Percentiles rank a stretch among this genome's conserved stretches.
Conservation (phyloP, 2,888 invertebrate species). For the Drosophila monieri region DNA sequence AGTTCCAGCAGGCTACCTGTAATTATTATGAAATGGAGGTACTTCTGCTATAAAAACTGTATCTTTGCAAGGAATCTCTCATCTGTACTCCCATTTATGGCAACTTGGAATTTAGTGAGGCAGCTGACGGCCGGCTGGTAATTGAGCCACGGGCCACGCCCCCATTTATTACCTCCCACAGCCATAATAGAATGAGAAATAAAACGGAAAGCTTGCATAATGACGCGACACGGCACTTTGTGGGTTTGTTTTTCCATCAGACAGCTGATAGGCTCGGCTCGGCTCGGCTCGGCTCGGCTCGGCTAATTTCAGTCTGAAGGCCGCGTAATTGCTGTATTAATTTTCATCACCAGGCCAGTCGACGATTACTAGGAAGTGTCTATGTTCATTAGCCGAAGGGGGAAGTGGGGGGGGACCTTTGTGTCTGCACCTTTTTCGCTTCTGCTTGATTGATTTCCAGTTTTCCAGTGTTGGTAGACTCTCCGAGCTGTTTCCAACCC, state of each 20-base stretch:
- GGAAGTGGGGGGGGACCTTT: constrained; percentile 5
- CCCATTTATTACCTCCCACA: constrained; percentile 27
- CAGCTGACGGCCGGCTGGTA: constrained; percentile 31
- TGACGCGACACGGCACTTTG: constrained; percentile 28
- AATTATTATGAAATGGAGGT: neutral
- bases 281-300: constrained; percentile 18
- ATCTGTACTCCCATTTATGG: constrained; percentile 19
- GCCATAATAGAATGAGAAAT: neutral
- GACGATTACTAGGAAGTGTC: constrained; percentile 15
- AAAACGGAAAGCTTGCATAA: constrained; percentile 39
- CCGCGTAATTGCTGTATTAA: constrained; percentile 49
- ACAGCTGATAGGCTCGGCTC: constrained; percentile 46
- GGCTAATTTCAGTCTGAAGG: constrained; percentile 34
- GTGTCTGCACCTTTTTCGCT: constrained; percentile 41
- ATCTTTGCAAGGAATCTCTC: neutral
- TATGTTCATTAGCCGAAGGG: constrained; percentile 22
- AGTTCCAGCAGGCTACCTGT: neutral
- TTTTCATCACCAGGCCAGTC: constrained; percentile 63
- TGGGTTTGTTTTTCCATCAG: constrained; percentile 51
- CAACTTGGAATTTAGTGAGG: constrained; percentile 26
- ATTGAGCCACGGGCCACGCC: constrained; percentile 32
- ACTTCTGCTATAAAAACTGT: neutral
- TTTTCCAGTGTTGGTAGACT: constrained; percentile 1
- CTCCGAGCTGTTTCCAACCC: constrained; percentile 48
- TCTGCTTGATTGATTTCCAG: constrained; percentile 48